Percentiles rank a stretch among this genome's conserved stretches.
Conservation (phyloP, 1,140 invertebrate genomes). For the Armadillidium nasatum region DNA sequence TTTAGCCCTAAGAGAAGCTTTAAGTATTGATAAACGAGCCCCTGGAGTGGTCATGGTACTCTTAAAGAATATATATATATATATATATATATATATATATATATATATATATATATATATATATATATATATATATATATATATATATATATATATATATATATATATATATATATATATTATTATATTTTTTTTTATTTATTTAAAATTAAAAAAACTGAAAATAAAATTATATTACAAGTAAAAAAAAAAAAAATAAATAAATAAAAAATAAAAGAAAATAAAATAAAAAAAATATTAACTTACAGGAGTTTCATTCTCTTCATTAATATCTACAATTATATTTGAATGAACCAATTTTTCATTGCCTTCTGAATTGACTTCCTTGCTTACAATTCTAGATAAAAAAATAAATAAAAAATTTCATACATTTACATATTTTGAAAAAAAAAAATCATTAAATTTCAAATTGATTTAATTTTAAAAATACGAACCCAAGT, state of each 20-base stretch:
- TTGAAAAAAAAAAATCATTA: too few species aligned
- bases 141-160: not conserved
- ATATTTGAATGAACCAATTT: slow-evolving; percentile 25
- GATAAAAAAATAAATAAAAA: slow-evolving; percentile 8
- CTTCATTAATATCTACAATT: slow-evolving; percentile 20
- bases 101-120: not conserved
- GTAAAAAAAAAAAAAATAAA: too few species aligned
- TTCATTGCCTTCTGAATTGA: slow-evolving; percentile 18
- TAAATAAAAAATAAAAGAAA: too few species aligned
- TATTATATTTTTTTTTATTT: too few species aligned
- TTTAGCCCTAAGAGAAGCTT: slow-evolving; percentile 26
- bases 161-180: too few species aligned
- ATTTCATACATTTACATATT: not conserved
- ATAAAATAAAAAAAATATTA: too few species aligned
- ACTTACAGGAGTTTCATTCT: slow-evolving; percentile 28
- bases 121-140: not conserved
- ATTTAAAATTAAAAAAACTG: too few species aligned
- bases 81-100: not conserved
- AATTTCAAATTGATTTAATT: too few species aligned
- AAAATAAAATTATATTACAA: too few species aligned
- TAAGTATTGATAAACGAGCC: slow-evolving; percentile 22
- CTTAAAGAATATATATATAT: not conserved
- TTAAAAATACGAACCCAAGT: slow-evolving; percentile 44
- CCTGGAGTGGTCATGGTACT: slow-evolving; percentile 22
- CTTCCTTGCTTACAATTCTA: slow-evolving; percentile 34